phyloP scores from a whole-genome alignment of 2,888 invertebrate species.

The Blera fallax region DNA sequence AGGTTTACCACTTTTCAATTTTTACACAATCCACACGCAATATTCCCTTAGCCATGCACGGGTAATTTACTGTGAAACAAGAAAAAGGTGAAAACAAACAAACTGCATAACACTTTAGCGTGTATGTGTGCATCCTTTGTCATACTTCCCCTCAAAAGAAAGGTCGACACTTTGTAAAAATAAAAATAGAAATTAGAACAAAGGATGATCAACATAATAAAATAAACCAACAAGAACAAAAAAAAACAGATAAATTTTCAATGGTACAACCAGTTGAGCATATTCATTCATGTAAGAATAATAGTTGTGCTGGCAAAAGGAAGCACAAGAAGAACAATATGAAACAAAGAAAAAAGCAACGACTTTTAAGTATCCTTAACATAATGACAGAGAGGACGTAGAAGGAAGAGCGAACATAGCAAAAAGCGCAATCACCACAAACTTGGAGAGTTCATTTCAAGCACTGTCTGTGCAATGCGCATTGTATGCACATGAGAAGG shows the following conservation, averaged over 20 bases:
- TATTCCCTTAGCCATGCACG: slow-evolving; percentile 3
- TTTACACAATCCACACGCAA: slow-evolving; percentile 14
- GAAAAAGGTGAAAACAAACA: slow-evolving; percentile 6
- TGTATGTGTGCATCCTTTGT: slow-evolving; percentile 26
- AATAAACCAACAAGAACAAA: slow-evolving; percentile 38
- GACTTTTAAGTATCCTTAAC: slow-evolving; percentile 65
- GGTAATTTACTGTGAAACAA: slow-evolving; percentile 3
- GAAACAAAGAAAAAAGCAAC: slow-evolving; percentile 1
- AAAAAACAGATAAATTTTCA: slow-evolving; percentile 49
- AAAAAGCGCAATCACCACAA: slow-evolving; percentile 55
- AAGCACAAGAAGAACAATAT: slow-evolving; percentile 51
- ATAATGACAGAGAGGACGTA: slow-evolving; percentile 46
- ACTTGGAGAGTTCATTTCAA: slow-evolving; percentile 34
- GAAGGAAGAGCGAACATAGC: slow-evolving; percentile 14
- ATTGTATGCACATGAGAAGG: slow-evolving; percentile 43
- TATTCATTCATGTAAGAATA: slow-evolving; percentile 65
- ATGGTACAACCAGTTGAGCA: slow-evolving; percentile 67
- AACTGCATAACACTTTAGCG: neutral
- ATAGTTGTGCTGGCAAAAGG: slow-evolving; percentile 39
- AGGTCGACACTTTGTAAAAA: slow-evolving; percentile 13
- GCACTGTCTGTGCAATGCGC: slow-evolving; percentile 28
- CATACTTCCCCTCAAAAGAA: slow-evolving; percentile 32
- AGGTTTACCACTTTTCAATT: slow-evolving; percentile 15
- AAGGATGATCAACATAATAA: slow-evolving; percentile 41
- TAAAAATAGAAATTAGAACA: slow-evolving; percentile 42